Evolutionary conservation across 2,113 vertebrate genomes (phyloP), one percentile per base, ranked within the genome.

Genomic region (Papio anubis): DNA sequence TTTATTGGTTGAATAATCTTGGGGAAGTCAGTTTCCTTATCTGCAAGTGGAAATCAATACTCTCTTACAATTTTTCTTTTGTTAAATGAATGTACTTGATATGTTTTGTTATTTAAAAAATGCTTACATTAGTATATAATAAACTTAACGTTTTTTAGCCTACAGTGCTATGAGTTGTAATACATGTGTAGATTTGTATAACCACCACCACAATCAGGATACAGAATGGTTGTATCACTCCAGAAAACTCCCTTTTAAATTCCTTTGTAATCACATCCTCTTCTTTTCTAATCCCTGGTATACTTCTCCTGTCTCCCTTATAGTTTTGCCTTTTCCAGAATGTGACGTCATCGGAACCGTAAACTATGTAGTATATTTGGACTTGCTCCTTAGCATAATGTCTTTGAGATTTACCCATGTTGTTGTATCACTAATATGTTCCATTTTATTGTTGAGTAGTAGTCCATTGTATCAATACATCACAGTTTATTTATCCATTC

Each of bases 1-100:
- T 89, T 76, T 90, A 76, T 90, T 95, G 18, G 50, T 59, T 94
- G 38, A 91, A 95, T 94, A 45, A 76, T 16, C 21, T 88, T 84
- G 43, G 48, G 45, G 52, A 90, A 87, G 23, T 94, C 64, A 80
- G 48, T 87, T 93, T 90, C 76, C 14, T 93, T 61, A 93, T 45
- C 55, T 66, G 68, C 18, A 72, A 94, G 38, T 86, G 55, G n/a
- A 94, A 94, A 78, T 30, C 66, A 85, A 75, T 68, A 76, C 21
- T 48, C 32, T 75, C 5, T 6, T 23, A 78, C 57, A 1, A 32
- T n/a, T 88, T 76, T 23, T 38, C 2, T 85, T 85, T 80, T 79
- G 25, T 95, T 81, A 89, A 88, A 93, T 91, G n/a, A 92, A 82
- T 43, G 1, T 78, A 84, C 50, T 82, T 96, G 1, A 50, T 68